Conservation (phyloP, 37 sponge, comb jelly and placozoan species). For the Crambe crambe region DNA sequence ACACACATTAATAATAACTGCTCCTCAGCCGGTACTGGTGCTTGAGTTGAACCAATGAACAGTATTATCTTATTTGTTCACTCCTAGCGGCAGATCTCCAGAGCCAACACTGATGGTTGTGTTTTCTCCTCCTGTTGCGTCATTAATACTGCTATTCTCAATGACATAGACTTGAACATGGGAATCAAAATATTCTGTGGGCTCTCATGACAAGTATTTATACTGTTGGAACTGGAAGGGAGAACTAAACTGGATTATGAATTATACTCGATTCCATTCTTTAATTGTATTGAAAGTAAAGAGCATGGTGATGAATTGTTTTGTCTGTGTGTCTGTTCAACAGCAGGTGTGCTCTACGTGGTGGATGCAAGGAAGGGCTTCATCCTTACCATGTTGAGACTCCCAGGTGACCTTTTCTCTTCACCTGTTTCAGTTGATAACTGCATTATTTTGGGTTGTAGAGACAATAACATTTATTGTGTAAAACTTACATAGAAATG, state of each 20-base stretch:
- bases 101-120: conserved; percentile 5
- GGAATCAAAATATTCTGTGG: conserved; percentile 20
- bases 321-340: conserved; percentile 44
- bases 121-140: conserved; percentile 57
- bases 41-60: no score
- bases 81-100: no score
- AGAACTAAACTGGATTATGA: conserved; percentile 35
- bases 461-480: conserved; percentile 78
- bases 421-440: conserved; percentile 73
- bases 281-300: no score
- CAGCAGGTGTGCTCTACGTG: conserved; percentile 43
- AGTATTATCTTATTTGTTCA: no score
- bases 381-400: neutral
- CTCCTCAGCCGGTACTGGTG: no score
- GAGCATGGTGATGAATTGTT: neutral
- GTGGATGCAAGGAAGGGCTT: conserved; percentile 21
- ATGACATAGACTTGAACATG: neutral
- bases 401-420: conserved; percentile 81
- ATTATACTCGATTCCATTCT: conserved; percentile 66
- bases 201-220: conserved; percentile 56
- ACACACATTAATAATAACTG: no score
- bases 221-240: conserved; percentile 56
- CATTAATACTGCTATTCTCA: neutral
- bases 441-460: conserved; percentile 75
- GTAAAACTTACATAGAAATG: neutral